phyloP scores from a whole-genome alignment of 2,113 vertebrate genomes.

The Gavia stellata region DNA sequence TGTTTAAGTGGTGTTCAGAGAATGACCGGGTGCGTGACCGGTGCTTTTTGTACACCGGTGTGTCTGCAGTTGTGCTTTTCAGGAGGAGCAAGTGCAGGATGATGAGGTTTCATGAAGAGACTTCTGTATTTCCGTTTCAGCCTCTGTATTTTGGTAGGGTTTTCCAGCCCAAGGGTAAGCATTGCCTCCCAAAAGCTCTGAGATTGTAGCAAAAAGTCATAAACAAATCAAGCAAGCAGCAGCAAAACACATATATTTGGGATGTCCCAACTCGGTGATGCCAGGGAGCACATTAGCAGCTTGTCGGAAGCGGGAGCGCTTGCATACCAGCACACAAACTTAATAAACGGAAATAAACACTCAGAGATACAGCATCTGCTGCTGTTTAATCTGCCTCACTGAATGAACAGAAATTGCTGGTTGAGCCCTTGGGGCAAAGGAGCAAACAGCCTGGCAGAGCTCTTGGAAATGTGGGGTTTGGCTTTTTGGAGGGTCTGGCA shows the following conservation, averaged over 20 bases:
- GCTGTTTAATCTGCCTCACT: neutral
- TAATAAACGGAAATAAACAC: neutral
- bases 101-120: neutral
- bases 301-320: neutral
- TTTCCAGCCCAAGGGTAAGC: neutral
- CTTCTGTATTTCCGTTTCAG: neutral
- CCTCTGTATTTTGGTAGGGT: neutral
- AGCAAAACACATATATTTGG: neutral
- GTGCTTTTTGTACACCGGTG: fast-evolving
- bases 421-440: neutral
- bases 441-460: neutral
- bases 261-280: neutral
- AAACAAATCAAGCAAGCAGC: neutral
- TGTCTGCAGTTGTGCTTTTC: neutral
- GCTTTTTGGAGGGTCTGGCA: neutral
- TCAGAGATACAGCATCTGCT: neutral
- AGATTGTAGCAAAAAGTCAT: neutral
- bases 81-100: neutral
- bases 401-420: neutral
- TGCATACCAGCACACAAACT: neutral
- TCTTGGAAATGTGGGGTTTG: neutral
- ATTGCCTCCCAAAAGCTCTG: neutral
- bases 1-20: neutral
- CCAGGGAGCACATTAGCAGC: neutral
- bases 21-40: fast-evolving